Base-by-base conservation (phyloP, 2,113 vertebrate genomes). In the Sclerurus mexicanus region DNA sequence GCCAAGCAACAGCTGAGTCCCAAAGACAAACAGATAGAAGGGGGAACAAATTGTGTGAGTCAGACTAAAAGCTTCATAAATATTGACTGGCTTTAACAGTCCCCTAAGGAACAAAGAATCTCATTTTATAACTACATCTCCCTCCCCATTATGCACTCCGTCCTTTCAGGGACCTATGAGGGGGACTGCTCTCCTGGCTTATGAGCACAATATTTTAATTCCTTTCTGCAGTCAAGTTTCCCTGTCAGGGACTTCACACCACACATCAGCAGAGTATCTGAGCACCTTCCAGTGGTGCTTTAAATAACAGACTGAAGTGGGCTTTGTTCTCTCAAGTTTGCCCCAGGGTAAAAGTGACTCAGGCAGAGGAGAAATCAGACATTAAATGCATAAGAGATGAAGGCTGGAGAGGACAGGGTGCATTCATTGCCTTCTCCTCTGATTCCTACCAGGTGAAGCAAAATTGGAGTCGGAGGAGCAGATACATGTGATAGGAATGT, bases 61-160 rank as follows among this genome's bases (percentile, higher is more conserved):
- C 95, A 96, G 83, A 74, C 91, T 96, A 97, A 98, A 97, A 97
- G 73, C 96, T 97, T 96, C 83, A 96, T 96, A 97, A 97, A 96
- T 97, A 97, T 93, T 97, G 95, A 97, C 87, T 91, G 75, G 64
- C 47, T 74, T 85, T 95, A 97, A 97, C 73, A 68, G 80, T 67
- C 90, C 94, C 62, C 85, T 71, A 69, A 88, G 86, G 87, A 95
- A 62, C 31, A 87, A 58, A 59, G 73, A 90, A 95, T 89, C 78
- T 97, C 80, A 86, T 89, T 97, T 92, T 72, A 10, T 82, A 95
- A 94, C 90, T 78, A 39, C 58, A 88, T 63, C 46, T 97, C 86
- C 30, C 60, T 72, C 53, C 76, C 30, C 25, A 55, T 73, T 67
- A 93, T 60, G 28, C 14, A 33, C 28, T 89, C 66, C 39, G 16